Evolutionary conservation across 2,113 vertebrate genomes (phyloP), one percentile per base, ranked within the genome.

Genomic region (Tenrec ecaudatus): DNA sequence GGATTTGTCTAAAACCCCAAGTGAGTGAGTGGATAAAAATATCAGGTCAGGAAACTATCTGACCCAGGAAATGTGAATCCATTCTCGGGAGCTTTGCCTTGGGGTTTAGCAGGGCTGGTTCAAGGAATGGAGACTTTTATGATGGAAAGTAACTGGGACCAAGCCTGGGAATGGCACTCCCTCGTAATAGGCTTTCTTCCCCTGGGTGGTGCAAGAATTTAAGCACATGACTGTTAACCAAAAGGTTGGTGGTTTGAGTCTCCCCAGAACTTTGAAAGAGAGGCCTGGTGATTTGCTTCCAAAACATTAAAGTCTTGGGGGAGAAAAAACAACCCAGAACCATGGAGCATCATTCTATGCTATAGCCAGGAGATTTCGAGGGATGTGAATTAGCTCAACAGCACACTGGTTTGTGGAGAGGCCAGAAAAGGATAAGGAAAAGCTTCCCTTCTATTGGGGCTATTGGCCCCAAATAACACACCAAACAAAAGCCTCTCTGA

Each of bases 1-100:
- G 53, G 81, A 82, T 96, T 94, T 92, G 36, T 94, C 90, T 82
- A 94, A 96, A 96, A 88, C 77, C 31, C 71, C 86, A 75, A 93
- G 76, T 86, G 91, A 96, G 43, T 60, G 69, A 93, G n/a, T 66
- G 11, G 22, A 33, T 90, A 96, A 95, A 95, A 96, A 93, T 80
- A 95, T 53, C 11, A 3, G 6, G 57, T 3, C 1, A 82, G 79
- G 66, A 92, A 90, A 73, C 57, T 94, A 62, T 82, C 86, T 93
- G 95, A 29, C 81, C 86, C 80, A 79, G 29, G n/a, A 82, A 88
- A 75, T 60, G 90, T 93, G 79, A 71, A 88, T 96, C 82, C 92
- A 16, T 62, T 16, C 6, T 0, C 31, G 38, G 69, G 73, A 88
- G 57, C 33, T 91, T 71, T 66, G 47, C 58, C 36, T 58, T n/a